A percentile compares a stretch with the other conserved stretches of the same genome.
Evolutionary conservation across 1,140 invertebrate genomes (phyloP).

Genomic region (Plectrocnemia conspersa): DNA sequence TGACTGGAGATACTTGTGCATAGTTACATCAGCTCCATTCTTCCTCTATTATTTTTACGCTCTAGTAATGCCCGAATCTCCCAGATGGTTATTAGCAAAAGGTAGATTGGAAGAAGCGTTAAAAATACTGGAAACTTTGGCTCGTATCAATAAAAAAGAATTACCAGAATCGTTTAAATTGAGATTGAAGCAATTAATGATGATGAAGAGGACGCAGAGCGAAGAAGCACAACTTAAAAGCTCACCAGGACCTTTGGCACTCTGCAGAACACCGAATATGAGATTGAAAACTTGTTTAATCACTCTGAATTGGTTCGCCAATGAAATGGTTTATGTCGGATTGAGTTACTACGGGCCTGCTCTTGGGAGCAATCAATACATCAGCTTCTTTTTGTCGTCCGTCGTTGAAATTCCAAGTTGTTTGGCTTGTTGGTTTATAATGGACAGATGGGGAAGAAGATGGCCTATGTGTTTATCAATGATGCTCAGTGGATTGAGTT

Average conservation of each 20-base stretch:
- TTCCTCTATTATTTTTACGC: constrained; percentile 79
- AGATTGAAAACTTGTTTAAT: constrained; percentile 65
- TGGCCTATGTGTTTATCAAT: constrained; percentile 81
- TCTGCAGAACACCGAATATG: constrained; percentile 83
- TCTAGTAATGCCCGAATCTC: constrained; percentile 80
- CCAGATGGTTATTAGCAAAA: constrained; percentile 76
- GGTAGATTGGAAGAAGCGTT: constrained; percentile 75
- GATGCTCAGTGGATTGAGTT: constrained; percentile 75
- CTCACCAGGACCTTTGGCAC: constrained; percentile 62
- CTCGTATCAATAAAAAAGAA: constrained; percentile 69
- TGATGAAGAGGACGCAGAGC: constrained; percentile 59
- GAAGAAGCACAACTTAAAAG: constrained; percentile 57
- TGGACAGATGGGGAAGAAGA: constrained; percentile 75
- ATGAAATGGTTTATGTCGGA: constrained; percentile 80
- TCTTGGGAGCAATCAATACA: constrained; percentile 75
- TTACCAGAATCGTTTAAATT: constrained; percentile 67
- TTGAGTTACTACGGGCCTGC: constrained; percentile 82
- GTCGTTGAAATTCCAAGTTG: constrained; percentile 82
- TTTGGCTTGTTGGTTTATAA: constrained; percentile 75
- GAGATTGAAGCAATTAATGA: constrained; percentile 66
- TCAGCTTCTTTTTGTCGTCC: constrained; percentile 80
- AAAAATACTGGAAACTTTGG: constrained; percentile 68
- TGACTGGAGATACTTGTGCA: constrained; percentile 73
- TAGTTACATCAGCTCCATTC: constrained; percentile 80
- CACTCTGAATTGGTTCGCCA: constrained; percentile 65